Base-by-base conservation (phyloP, 2,888 invertebrate genomes). In the Drosophila ustulata region DNA sequence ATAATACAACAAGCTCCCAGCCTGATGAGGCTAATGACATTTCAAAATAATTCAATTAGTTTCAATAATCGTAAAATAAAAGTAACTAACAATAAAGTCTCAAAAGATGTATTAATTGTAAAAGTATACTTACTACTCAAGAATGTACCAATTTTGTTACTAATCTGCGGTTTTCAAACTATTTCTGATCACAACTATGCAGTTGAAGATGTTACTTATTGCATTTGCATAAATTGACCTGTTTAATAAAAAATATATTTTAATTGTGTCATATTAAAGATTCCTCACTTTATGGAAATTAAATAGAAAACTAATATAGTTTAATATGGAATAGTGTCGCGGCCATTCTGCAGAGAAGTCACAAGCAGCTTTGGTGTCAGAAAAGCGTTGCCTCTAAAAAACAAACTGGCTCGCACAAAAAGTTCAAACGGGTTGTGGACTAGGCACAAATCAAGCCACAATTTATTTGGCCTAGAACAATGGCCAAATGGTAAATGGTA, bases 401-500 rank as follows among this genome's bases (percentile, higher is more conserved):
- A 18, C 50, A 59, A 50, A 72, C 59, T 37, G 47, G 64, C 71
- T 70, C 68, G 64, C 43, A 53, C 55, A 62, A 68, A 67, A 71
- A 78, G 78, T 71, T 68, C 66, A 71, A 74, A 57, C 43, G 52
- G 46, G 26, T 46, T 68, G 67, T 52, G 56, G 34, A 57, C 45
- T 47, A 45, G 18, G 56, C 57, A 61, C 62, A 65, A 56, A 65
- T 53, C 62, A 53, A 55, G 51, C 52, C 52, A 59, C 62, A 66
- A 64, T 64, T 73, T 80, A 76, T 73, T 69, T 69, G 78, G 67
- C 45, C 59, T 53, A 63, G 75, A 75, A 88, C 82, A 82, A 88
- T 80, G 58, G 80, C 9, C 64, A 66, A 79, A 76, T 68, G 80
- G 56, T 49, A 76, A 81, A 79, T 70, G 80, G 58, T 64, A 77